phyloP scores from a whole-genome alignment of 2,797 vertebrate species.

The Eulemur rubriventer region DNA sequence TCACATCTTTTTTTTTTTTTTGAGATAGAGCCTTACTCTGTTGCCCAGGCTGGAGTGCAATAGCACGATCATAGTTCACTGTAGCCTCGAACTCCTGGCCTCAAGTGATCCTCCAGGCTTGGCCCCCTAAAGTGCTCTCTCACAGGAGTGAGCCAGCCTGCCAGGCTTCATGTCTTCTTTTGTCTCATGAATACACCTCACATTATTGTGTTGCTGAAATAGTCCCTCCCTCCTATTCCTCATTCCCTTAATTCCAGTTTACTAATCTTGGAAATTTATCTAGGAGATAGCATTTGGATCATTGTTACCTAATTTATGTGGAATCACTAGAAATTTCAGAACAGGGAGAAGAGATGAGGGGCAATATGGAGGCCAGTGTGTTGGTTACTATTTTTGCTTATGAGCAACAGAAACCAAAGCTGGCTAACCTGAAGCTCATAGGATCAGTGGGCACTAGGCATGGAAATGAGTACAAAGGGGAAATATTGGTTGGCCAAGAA shows the following conservation, averaged over 20 bases:
- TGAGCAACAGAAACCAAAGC: neutral
- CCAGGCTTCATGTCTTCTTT: neutral
- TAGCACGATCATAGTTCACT: neutral
- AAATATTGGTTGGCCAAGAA: neutral
- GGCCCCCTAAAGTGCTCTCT: neutral
- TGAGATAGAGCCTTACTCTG: neutral
- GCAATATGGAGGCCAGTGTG: neutral
- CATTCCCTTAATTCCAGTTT: constrained; percentile 24
- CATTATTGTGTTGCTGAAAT: neutral
- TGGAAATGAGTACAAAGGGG: neutral
- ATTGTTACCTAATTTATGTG: neutral
- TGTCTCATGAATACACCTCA: neutral
- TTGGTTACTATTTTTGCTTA: neutral
- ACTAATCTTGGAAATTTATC: neutral
- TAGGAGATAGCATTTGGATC: neutral
- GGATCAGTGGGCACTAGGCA: neutral
- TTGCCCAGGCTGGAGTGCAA: neutral
- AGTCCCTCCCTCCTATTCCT: neutral
- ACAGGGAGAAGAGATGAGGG: neutral
- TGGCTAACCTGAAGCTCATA: neutral
- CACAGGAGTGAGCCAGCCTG: neutral
- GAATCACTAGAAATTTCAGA: neutral
- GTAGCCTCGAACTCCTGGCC: neutral
- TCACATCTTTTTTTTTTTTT: neutral
- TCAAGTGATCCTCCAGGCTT: neutral